Evolutionary conservation across 2,113 vertebrate species (phyloP).

Genomic region (Podarcis raffonei): DNA sequence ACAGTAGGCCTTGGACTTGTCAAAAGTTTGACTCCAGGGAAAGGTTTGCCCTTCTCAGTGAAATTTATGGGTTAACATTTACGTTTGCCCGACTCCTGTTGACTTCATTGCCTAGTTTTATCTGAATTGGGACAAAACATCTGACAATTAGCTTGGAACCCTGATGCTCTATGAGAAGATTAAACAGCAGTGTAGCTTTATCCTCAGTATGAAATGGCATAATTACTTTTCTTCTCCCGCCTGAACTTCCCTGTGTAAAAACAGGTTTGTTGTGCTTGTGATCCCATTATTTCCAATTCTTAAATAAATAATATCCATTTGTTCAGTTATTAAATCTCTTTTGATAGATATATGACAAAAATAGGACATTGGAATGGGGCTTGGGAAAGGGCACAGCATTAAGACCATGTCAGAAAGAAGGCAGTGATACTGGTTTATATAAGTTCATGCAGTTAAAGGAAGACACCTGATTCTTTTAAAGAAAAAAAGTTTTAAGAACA

Average conservation of each 20-base stretch:
- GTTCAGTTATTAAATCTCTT: too few relatives aligned
- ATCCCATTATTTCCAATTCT: background rate
- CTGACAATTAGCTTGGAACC: background rate
- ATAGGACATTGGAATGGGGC: background rate
- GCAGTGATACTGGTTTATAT: background rate
- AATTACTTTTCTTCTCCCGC: background rate
- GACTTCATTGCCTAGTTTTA: background rate
- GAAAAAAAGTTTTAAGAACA: background rate
- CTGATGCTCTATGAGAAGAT: background rate
- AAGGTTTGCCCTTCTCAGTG: background rate
- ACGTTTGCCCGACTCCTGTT: background rate
- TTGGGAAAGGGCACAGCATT: too few relatives aligned
- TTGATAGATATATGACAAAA: background rate
- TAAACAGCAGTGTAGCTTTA: background rate
- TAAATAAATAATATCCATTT: background rate
- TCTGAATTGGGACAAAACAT: background rate
- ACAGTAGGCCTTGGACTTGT: background rate
- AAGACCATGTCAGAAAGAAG: background rate
- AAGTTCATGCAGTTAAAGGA: background rate
- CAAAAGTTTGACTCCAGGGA: background rate
- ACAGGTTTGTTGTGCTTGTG: background rate
- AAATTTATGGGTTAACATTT: background rate
- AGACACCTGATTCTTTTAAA: background rate
- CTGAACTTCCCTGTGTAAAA: background rate
- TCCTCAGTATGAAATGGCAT: background rate